Percentiles rank a stretch among this genome's conserved stretches.
These are phyloP conservation scores for Lordiphosa collinella DNA, from an alignment of 1,140 invertebrate species.

Conservation along the genomic window DNA sequence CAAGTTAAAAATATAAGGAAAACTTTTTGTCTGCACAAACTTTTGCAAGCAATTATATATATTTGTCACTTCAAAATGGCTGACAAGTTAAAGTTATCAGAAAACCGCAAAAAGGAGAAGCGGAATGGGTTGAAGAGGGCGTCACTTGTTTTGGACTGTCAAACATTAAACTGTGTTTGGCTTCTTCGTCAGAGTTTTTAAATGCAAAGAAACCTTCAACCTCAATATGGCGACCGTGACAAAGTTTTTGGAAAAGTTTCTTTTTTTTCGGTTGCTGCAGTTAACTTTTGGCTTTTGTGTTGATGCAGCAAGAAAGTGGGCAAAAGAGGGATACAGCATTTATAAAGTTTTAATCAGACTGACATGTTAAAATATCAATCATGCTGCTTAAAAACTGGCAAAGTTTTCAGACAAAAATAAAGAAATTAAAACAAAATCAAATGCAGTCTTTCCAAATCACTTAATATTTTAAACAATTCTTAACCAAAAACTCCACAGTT, in stretches of 20 bases:
- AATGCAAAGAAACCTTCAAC: conserved; percentile 56
- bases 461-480: conserved; percentile 1
- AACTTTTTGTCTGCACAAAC: conserved; percentile 53
- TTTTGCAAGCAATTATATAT: conserved; percentile 72
- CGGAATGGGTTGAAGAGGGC: background rate
- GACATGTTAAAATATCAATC: conserved; percentile 16
- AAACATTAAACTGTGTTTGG: conserved; percentile 66
- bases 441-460: no score
- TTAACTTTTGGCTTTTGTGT: conserved; percentile 33
- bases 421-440: no score
- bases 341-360: conserved; percentile 64
- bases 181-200: conserved; percentile 28
- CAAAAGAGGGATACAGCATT: conserved; percentile 3
- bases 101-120: conserved; percentile 31
- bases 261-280: conserved; percentile 17
- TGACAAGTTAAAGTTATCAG: conserved; percentile 58
- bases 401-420: no score
- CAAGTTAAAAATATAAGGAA: conserved; percentile 23
- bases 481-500: conserved; percentile 6
- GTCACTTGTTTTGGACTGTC: conserved; percentile 52
- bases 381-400: background rate
- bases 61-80: conserved; percentile 69
- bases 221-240: conserved; percentile 39
- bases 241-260: conserved; percentile 42
- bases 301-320: conserved; percentile 5